These are phyloP conservation scores for Euglossa dilemma DNA, from an alignment of 1,140 invertebrate genomes.

Conservation along the genomic window DNA sequence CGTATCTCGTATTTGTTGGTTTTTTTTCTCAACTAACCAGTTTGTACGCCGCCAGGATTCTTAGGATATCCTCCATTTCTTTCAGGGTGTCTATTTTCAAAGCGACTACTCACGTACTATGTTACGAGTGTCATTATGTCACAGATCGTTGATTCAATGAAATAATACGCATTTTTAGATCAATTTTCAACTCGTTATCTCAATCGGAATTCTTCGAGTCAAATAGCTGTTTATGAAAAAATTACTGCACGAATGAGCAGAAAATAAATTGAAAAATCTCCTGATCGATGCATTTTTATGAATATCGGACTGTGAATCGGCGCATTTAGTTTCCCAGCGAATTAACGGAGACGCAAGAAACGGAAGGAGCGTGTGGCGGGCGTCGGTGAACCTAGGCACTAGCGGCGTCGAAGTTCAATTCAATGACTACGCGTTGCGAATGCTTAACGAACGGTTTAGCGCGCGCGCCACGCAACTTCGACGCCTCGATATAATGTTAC, in stretches of 20 bases:
- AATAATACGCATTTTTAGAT: too few relatives aligned
- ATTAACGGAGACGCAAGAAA: background rate
- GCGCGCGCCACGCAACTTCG: slow-evolving; percentile 39
- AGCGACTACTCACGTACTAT: too few relatives aligned
- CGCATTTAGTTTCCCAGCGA: background rate
- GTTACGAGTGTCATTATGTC: too few relatives aligned
- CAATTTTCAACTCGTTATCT: too few relatives aligned
- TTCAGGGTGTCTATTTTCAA: too few relatives aligned
- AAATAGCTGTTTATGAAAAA: too few relatives aligned
- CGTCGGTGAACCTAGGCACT: background rate
- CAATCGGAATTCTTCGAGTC: too few relatives aligned
- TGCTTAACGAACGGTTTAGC: slow-evolving; percentile 34
- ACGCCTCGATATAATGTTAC: slow-evolving; percentile 3
- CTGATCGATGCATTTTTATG: background rate
- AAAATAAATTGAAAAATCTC: background rate
- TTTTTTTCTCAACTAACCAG: background rate
- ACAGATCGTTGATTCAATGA: too few relatives aligned
- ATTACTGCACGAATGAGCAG: background rate
- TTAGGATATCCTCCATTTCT: too few relatives aligned
- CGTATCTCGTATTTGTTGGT: background rate
- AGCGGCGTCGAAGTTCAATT: slow-evolving; percentile 18
- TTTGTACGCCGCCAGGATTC: too few relatives aligned
- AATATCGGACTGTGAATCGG: background rate
- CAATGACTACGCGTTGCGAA: slow-evolving; percentile 35
- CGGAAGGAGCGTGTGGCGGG: background rate